phyloP scores from a whole-genome alignment of 2,797 vertebrate species.

The Macropodus opercularis region DNA sequence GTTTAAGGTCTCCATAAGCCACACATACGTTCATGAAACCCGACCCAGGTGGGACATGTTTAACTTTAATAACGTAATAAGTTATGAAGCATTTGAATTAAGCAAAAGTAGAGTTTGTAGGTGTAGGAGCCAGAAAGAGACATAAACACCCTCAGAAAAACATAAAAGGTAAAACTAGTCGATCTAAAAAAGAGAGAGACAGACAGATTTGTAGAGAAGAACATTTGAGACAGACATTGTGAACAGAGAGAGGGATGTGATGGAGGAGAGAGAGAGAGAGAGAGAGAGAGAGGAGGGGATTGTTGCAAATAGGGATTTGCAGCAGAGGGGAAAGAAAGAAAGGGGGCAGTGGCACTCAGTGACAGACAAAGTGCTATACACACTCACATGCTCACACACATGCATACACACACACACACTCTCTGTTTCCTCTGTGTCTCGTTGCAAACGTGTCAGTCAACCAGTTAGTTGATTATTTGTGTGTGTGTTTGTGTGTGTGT shows the following conservation, averaged over 20 bases:
- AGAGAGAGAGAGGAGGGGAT: constrained; percentile 61
- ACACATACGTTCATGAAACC: neutral
- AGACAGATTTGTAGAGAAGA: constrained; percentile 4
- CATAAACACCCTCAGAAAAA: constrained; percentile 22
- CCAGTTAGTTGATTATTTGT: constrained; percentile 74
- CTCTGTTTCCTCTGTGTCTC: constrained; percentile 70
- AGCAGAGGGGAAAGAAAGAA: constrained; percentile 72
- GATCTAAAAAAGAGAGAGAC: constrained; percentile 25
- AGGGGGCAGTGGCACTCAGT: constrained; percentile 79
- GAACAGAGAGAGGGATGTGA: constrained; percentile 60
- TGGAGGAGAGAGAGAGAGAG: constrained; percentile 45
- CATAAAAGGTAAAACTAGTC: neutral
- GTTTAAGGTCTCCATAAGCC: too few species aligned
- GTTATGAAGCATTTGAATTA: neutral
- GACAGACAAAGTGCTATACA: constrained; percentile 76
- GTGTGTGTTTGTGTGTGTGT: constrained; percentile 67
- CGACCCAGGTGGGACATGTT: neutral
- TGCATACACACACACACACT: constrained; percentile 52
- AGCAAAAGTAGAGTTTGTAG: neutral
- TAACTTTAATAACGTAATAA: neutral
- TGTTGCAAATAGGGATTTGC: constrained; percentile 78
- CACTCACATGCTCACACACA: constrained; percentile 54
- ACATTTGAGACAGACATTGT: constrained; percentile 50
- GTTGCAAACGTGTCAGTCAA: constrained; percentile 74
- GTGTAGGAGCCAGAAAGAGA: neutral